phyloP scores from a whole-genome alignment of 2,888 invertebrate genomes.

The Synergus japonicus region DNA sequence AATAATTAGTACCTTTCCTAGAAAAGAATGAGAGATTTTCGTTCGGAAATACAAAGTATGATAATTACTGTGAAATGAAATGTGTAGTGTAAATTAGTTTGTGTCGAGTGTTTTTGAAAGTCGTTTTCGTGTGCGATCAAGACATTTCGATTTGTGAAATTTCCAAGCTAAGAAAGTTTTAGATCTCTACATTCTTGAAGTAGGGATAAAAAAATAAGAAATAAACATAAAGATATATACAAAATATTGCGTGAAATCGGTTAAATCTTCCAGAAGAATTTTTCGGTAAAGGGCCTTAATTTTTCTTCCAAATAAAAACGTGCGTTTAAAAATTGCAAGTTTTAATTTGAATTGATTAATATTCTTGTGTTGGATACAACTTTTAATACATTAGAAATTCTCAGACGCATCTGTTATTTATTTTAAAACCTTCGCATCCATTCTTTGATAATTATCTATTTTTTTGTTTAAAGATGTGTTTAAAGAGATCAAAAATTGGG shows the following conservation, averaged over 20 bases:
- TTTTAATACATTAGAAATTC: conserved; percentile 5
- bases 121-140: conserved; percentile 31
- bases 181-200: not conserved
- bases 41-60: conserved; percentile 26
- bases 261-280: conserved; percentile 16
- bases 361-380: not conserved
- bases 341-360: not conserved
- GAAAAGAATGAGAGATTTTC: conserved; percentile 19
- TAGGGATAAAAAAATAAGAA: not conserved
- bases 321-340: conserved; percentile 3
- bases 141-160: conserved; percentile 18
- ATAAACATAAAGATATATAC: not conserved
- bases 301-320: not conserved
- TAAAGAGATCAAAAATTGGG: not conserved
- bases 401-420: conserved; percentile 25
- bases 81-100: conserved; percentile 27
- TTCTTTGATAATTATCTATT: conserved; percentile 2
- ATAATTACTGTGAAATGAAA: conserved; percentile 16
- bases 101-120: conserved; percentile 30
- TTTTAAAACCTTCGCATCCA: conserved; percentile 3
- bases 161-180: not conserved
- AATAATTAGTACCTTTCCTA: conserved; percentile 37
- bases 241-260: not conserved
- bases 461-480: not conserved
- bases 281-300: conserved; percentile 9